Conservation (phyloP, 2,888 invertebrate species). For the Eutolmus rufibarbis region DNA sequence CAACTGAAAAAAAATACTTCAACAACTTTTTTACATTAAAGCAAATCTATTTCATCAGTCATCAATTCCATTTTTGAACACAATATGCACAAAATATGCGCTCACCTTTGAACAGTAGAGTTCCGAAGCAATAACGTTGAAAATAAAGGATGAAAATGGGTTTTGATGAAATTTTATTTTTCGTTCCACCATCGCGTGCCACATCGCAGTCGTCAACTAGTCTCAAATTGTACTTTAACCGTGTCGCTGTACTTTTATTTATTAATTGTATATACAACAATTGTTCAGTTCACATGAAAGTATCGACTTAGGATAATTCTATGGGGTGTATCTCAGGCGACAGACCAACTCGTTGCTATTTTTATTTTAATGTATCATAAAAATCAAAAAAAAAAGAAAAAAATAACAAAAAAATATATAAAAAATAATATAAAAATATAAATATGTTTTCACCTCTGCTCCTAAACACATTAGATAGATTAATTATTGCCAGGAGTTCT, state of each 20-base stretch:
- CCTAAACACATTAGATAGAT: neutral
- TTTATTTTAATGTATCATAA: conserved; percentile 39
- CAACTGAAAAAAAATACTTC: neutral
- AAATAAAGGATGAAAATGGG: conserved; percentile 41
- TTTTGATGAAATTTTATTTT: conserved; percentile 40
- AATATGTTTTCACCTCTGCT: neutral
- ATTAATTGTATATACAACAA: conserved; percentile 25
- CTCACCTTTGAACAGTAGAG: conserved; percentile 40
- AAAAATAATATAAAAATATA: conserved; percentile 4
- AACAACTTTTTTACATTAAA: conserved; percentile 27
- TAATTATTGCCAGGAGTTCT: neutral
- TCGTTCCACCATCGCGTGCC: conserved; percentile 9
- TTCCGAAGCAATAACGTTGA: conserved; percentile 26
- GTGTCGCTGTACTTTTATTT: conserved; percentile 28
- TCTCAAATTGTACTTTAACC: conserved; percentile 7
- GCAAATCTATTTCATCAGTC: conserved; percentile 36
- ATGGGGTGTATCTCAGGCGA: conserved; percentile 42
- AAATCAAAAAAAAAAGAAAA: conserved; percentile 13
- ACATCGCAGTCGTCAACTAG: neutral
- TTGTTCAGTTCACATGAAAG: conserved; percentile 43
- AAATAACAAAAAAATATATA: conserved; percentile 15
- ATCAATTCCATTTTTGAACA: conserved; percentile 45
- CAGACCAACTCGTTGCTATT: conserved; percentile 45
- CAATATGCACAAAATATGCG: conserved; percentile 14
- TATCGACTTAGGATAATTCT: conserved; percentile 41